phyloP scores from a whole-genome alignment of 2,888 invertebrate genomes.

The Microplitis manilae region DNA sequence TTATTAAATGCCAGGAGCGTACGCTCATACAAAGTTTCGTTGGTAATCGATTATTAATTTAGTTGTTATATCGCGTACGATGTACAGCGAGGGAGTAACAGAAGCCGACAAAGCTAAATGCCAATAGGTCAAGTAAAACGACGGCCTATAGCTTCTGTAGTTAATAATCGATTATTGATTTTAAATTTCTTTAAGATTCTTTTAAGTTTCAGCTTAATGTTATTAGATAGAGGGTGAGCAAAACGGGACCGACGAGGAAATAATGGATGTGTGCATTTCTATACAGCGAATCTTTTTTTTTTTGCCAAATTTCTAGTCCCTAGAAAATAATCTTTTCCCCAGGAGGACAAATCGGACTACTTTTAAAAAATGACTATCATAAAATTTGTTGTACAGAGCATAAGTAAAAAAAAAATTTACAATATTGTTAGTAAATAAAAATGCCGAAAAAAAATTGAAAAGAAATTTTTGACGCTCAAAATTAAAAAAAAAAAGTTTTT shows the following conservation, averaged over 20 bases:
- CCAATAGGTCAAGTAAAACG: background rate
- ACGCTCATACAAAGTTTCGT: background rate
- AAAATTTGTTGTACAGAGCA: too few relatives aligned
- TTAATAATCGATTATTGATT: background rate
- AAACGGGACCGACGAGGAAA: background rate
- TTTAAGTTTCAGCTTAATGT: background rate
- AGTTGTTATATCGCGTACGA: background rate
- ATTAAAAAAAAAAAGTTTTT: too few relatives aligned
- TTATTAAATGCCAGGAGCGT: background rate
- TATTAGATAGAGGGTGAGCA: too few relatives aligned
- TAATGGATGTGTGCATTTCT: background rate
- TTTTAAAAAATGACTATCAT: too few relatives aligned
- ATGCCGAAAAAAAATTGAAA: too few relatives aligned
- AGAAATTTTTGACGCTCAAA: too few relatives aligned
- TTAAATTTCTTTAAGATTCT: constrained; percentile 1
- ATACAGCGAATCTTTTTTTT: background rate
- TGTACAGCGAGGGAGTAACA: background rate
- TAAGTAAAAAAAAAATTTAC: too few relatives aligned
- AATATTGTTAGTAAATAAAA: too few relatives aligned
- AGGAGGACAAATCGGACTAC: too few relatives aligned
- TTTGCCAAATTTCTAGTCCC: too few relatives aligned
- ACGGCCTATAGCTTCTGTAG: background rate
- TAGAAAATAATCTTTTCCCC: too few relatives aligned
- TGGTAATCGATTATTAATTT: background rate
- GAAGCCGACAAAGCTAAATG: background rate